Evolutionary conservation across 2,888 invertebrate species (phyloP).

Genomic region (Keiferia lycopersicella): DNA sequence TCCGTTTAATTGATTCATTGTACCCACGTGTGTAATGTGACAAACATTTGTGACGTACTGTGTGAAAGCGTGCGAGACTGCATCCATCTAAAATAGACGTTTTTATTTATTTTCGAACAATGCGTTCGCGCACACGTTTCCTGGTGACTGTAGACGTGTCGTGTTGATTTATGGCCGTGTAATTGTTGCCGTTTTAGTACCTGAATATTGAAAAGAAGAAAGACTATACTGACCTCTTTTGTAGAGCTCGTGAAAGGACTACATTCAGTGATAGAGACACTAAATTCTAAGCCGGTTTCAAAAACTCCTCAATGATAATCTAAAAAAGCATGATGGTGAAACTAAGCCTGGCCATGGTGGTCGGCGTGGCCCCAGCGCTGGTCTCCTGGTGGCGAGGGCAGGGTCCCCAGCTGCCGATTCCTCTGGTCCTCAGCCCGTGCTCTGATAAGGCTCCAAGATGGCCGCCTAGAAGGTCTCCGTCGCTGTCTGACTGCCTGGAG

Average conservation of each 20-base stretch:
- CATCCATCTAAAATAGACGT: constrained; percentile 67
- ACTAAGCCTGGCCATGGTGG: constrained; percentile 75
- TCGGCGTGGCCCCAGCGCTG: constrained; percentile 75
- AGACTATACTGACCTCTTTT: neutral
- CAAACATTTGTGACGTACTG: constrained; percentile 42
- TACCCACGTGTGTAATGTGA: constrained; percentile 47
- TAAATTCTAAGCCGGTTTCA: neutral
- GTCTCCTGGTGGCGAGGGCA: constrained; percentile 77
- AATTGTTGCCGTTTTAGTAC: neutral
- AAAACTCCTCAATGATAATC: constrained; percentile 1
- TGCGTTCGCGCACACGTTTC: constrained; percentile 46
- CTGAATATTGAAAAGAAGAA: neutral
- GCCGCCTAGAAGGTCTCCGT: constrained; percentile 68
- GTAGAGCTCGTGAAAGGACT: neutral
- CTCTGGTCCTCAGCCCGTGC: constrained; percentile 48
- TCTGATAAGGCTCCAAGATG: constrained; percentile 61
- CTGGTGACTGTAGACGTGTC: constrained; percentile 36
- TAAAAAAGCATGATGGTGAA: constrained; percentile 62
- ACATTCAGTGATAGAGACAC: neutral
- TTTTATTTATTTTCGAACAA: constrained; percentile 63
- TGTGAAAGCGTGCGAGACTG: constrained; percentile 60
- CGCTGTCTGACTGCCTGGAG: constrained; percentile 75
- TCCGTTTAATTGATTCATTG: constrained; percentile 39
- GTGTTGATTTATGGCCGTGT: constrained; percentile 38
- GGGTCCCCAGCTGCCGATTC: constrained; percentile 53